These are phyloP conservation scores for Homalodisca vitripennis DNA, from an alignment of 1,140 invertebrate genomes.

Conservation along the genomic window DNA sequence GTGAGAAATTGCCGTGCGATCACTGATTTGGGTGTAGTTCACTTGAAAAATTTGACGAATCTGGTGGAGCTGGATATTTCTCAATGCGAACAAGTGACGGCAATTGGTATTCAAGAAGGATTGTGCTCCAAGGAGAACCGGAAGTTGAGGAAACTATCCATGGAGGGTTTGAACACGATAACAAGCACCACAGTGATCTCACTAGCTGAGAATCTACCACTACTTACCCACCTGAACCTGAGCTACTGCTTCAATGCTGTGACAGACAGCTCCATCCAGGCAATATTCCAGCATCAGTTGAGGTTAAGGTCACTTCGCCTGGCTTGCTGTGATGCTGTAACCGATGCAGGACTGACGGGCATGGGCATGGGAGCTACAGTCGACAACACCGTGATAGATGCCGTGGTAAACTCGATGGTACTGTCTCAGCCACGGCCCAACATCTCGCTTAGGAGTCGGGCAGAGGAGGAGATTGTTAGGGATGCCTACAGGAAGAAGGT, in stretches of 20 bases:
- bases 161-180: constrained; percentile 57
- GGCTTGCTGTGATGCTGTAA: constrained; percentile 62
- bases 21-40: constrained; percentile 57
- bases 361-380: constrained; percentile 50
- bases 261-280: constrained; percentile 60
- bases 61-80: constrained; percentile 63
- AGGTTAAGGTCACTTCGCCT: constrained; percentile 59
- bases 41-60: constrained; percentile 54
- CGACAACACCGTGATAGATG: not conserved
- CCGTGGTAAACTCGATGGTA: not conserved
- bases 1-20: constrained; percentile 59
- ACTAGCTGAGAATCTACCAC: constrained; percentile 55
- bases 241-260: constrained; percentile 65
- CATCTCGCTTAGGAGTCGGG: constrained; percentile 61
- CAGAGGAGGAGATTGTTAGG: constrained; percentile 63
- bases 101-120: constrained; percentile 57
- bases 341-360: constrained; percentile 64
- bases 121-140: constrained; percentile 52
- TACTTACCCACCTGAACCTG: constrained; percentile 60
- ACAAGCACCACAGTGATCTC: constrained; percentile 59
- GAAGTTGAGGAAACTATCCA: constrained; percentile 55
- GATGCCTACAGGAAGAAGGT: constrained; percentile 62
- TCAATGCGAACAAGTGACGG: constrained; percentile 62
- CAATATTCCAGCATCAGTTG: constrained; percentile 59
- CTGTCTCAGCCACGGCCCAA: constrained; percentile 41